Evolutionary conservation across 23 tunicate genomes (phyloP), one percentile per base, ranked within the genome.

Genomic region (Botrylloides violaceus): DNA sequence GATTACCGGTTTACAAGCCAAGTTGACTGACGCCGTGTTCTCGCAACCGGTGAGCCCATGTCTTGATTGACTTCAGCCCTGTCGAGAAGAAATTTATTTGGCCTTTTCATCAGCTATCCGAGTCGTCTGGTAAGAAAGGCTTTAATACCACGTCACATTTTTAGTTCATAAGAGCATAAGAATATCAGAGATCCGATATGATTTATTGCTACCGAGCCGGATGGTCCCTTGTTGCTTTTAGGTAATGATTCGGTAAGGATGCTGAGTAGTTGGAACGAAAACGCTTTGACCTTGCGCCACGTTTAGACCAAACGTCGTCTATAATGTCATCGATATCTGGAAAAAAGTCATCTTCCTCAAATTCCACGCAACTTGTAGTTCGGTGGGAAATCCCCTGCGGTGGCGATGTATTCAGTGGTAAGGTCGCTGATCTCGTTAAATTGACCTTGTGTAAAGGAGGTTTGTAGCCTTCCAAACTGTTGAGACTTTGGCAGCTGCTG

Each of bases 331-430:
- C 70, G 35, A 63, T 27, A 28, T 63, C 33, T 15, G 70, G 70
- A 33, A 63, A 63, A 3, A 29, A 63, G 70, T 63, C 70, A 22
- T 59, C 64, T 31, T 63, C 70, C 3, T 63, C 70, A 3, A 63
- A 3, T 7, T 63, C 70, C 18, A 27, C 33, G 35, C 70, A 63
- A 9, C 70, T 63, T 9, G 70, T 21, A 19, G 70, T 33, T 28
- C 70, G 34, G 33, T 63, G 33, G 12, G 53, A 7, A 7, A 43
- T 43, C 12, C 15, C 53, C 15, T 15, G 53, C 53, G 53, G 53
- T 43, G 53, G 53, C 20, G 70, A 34, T 25, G 29, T 63, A 23
- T 63, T 63, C 9, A 22, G 35, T 9, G 70, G 70, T 31, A 63
- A 29, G 20, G 70, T 63, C 4, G 32, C 20, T 3, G 70, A 63